Percentiles rank a stretch among this genome's conserved stretches.
These are phyloP conservation scores for Cyanocitta stelleri DNA, from an alignment of 2,113 vertebrate genomes.

Conservation along the genomic window DNA sequence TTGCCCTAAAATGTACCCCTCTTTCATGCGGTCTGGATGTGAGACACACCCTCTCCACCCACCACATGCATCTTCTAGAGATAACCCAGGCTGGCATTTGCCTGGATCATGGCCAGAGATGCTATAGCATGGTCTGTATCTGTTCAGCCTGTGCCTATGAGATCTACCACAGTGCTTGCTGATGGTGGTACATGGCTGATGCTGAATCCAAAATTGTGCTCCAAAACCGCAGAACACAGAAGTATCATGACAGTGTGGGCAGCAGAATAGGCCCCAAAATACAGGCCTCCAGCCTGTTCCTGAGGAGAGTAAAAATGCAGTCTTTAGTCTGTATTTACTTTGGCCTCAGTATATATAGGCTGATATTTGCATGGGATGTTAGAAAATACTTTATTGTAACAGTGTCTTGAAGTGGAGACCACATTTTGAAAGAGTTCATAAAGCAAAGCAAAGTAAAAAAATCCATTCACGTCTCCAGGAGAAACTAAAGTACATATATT, in stretches of 20 bases:
- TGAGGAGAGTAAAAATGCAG: neutral
- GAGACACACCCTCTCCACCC: neutral
- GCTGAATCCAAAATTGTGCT: neutral
- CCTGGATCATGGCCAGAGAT: neutral
- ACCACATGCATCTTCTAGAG: neutral
- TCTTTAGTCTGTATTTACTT: neutral
- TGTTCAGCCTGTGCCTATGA: neutral
- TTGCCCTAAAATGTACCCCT: neutral
- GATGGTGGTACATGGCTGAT: neutral
- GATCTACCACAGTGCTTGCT: neutral
- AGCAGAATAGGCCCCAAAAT: neutral
- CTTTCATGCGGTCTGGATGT: neutral
- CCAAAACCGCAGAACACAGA: neutral
- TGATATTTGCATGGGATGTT: constrained; percentile 56
- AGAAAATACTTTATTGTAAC: constrained; percentile 60
- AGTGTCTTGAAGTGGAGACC: constrained; percentile 38
- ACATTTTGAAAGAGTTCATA: constrained; percentile 22
- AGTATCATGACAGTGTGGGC: neutral
- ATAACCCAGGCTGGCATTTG: neutral
- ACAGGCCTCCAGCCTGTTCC: neutral
- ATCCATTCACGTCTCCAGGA: constrained; percentile 16
- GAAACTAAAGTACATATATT: constrained; percentile 38
- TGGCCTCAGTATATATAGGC: neutral
- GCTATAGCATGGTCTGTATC: neutral
- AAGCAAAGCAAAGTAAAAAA: constrained; percentile 8